These are phyloP conservation scores for Tetheella fluctuosa DNA, from an alignment of 2,888 invertebrate species.

Conservation along the genomic window DNA sequence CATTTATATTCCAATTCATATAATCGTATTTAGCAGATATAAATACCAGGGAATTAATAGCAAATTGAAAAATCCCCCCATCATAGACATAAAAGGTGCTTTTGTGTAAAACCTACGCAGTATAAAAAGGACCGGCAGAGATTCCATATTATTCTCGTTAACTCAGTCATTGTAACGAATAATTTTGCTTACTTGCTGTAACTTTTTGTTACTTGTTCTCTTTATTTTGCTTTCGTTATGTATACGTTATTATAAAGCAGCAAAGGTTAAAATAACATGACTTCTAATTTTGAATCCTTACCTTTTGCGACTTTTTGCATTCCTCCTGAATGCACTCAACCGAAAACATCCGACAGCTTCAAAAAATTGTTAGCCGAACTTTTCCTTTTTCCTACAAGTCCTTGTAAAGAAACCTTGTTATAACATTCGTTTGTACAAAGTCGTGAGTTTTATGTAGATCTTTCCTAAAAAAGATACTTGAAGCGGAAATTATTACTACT, in stretches of 20 bases:
- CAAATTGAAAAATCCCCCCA: slow-evolving; percentile 26
- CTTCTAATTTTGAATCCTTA: slow-evolving; percentile 42
- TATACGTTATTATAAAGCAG: slow-evolving; percentile 45
- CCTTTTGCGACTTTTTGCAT: slow-evolving; percentile 49
- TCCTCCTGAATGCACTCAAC: slow-evolving; percentile 58
- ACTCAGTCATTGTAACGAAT: slow-evolving; percentile 52
- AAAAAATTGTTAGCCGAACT: slow-evolving; percentile 54
- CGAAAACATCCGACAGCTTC: slow-evolving; percentile 55
- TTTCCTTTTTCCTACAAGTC: slow-evolving; percentile 41
- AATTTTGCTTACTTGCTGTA: slow-evolving; percentile 45
- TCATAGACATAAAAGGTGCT: slow-evolving; percentile 16
- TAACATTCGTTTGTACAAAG: slow-evolving; percentile 5
- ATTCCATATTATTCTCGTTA: slow-evolving; percentile 66
- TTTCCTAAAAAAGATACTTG: neutral
- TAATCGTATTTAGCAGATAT: neutral
- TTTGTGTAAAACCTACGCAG: slow-evolving; percentile 38
- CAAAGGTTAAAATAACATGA: slow-evolving; percentile 51
- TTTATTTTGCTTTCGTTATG: too few species aligned
- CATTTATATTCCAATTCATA: neutral
- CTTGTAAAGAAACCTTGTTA: slow-evolving; percentile 37
- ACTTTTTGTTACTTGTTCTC: slow-evolving; percentile 44
- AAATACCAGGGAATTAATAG: slow-evolving; percentile 14
- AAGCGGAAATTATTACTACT: neutral
- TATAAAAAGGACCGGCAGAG: slow-evolving; percentile 55
- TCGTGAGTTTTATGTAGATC: slow-evolving; percentile 5